Evolutionary conservation across 2,888 invertebrate species (phyloP).

Genomic region (Brachyopa scutellaris): DNA sequence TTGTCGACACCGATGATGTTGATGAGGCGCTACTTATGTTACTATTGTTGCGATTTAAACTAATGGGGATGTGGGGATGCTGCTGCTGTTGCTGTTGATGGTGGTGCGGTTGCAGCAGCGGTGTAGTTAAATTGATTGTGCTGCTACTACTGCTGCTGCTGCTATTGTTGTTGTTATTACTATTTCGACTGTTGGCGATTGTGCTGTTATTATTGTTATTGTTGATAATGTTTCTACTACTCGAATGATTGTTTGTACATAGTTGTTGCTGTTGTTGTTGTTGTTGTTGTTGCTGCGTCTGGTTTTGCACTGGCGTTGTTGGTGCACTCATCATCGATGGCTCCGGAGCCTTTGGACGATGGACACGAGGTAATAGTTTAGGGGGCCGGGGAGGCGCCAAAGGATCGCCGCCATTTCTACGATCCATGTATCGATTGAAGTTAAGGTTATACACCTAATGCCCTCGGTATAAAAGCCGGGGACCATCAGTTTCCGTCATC

Average conservation of each 20-base stretch:
- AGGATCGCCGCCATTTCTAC: constrained; percentile 88
- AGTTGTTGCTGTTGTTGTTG: constrained; percentile 54
- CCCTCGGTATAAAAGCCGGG: constrained; percentile 83
- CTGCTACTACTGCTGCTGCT: constrained; percentile 71
- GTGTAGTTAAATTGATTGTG: constrained; percentile 50
- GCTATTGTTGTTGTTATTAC: constrained; percentile 70
- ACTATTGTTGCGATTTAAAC: constrained; percentile 79
- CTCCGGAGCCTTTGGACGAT: constrained; percentile 85
- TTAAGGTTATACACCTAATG: constrained; percentile 80
- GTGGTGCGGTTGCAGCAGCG: constrained; percentile 60
- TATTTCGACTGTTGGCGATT: constrained; percentile 61
- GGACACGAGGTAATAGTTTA: constrained; percentile 88
- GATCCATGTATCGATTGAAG: constrained; percentile 85
- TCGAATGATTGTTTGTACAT: constrained; percentile 66
- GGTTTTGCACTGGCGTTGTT: constrained; percentile 72
- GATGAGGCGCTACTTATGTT: constrained; percentile 77
- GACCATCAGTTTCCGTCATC: constrained; percentile 86
- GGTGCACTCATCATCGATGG: constrained; percentile 83
- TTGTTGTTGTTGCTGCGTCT: constrained; percentile 60
- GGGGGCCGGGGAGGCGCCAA: constrained; percentile 89
- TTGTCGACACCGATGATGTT: constrained; percentile 77
- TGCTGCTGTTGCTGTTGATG: constrained; percentile 73
- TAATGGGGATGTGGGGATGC: constrained; percentile 52
- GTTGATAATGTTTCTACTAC: constrained; percentile 44
- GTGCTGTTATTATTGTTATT: constrained; percentile 38